A percentile compares a stretch with the other conserved stretches of the same genome.
phyloP scores from a whole-genome alignment of 2,888 invertebrate genomes.

The Podabrus alpinus region DNA sequence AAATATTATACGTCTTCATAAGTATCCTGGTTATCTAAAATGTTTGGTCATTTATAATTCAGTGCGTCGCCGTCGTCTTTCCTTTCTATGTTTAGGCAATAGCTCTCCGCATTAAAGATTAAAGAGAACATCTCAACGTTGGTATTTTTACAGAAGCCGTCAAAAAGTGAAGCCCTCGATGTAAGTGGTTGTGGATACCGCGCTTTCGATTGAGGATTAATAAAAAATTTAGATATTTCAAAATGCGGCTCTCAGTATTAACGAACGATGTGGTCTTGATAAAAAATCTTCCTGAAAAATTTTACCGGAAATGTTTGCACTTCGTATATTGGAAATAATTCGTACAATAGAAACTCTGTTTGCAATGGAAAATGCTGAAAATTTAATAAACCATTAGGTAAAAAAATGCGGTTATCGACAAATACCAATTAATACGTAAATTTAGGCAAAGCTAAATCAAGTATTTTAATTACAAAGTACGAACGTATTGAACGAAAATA shows the following conservation, averaged over 20 bases:
- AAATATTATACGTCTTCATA: constrained; percentile 11
- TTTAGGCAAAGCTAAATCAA: too few species aligned
- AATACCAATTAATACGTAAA: not conserved
- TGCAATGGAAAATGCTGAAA: not conserved
- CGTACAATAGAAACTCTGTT: not conserved
- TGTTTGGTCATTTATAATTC: constrained; percentile 24
- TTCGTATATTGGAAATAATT: not conserved
- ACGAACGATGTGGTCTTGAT: not conserved
- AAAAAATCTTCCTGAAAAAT: too few species aligned
- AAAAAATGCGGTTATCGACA: not conserved
- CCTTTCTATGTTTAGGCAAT: constrained; percentile 22
- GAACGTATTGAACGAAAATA: too few species aligned
- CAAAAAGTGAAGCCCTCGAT: constrained; percentile 10
- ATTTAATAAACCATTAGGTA: not conserved
- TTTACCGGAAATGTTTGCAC: too few species aligned
- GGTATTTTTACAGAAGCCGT: constrained; percentile 21
- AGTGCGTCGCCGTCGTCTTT: constrained; percentile 11
- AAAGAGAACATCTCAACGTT: constrained; percentile 22
- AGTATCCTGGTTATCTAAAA: constrained; percentile 8
- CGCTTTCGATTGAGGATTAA: not conserved
- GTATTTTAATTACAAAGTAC: not conserved
- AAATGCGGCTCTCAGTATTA: not conserved
- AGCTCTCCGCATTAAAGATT: constrained; percentile 23
- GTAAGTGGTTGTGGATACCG: not conserved
- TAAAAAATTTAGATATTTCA: not conserved